Evolutionary conservation across 1,140 invertebrate genomes (phyloP), one percentile per base, ranked within the genome.

Genomic region (Pentalonia nigronervosa): DNA sequence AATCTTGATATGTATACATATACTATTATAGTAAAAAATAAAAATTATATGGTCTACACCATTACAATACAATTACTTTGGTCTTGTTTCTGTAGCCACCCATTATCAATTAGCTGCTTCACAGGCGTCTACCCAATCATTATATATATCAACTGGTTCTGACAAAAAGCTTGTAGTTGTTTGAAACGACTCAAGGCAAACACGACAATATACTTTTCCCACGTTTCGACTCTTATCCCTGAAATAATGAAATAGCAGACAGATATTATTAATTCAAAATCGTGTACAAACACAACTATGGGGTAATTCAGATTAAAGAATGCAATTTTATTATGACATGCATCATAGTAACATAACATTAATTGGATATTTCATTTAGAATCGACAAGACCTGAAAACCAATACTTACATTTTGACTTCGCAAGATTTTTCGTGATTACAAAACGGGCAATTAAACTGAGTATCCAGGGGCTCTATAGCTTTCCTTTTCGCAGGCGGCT

Each of bases 101-200:
- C 89, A 20, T 67, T 76, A 90, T 93, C 95, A 97, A 96, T 99
- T 99, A 67, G 98, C 98, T 94, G 95, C 96, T 96, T 99, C 99
- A 96, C 99, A 99, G 2, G 99, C 99, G 96, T 99, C 99, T 93
- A 99, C 99, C 99, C 99, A 99, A 95, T 99, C 99, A 96, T 99
- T 99, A 95, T 99, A 99, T 41, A 99, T 99, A 96, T 99, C 99
- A 94, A 99, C 97, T 86, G 99, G 97, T 95, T 99, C 99, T 23
- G 99, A 99, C 93, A 99, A 96, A 95, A 99, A 98, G 96, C 99
- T 99, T 94, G 99, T 99, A 47, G 97, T 97, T 9, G 99, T 99
- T 95, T 99, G 99, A 96, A 98, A 99, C 95, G 99, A 98, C 96
- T 99, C 99, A 94, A 98, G 95, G 95, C 99, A 99, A 6, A 99